Evolutionary conservation across 2,797 vertebrate species (phyloP), one percentile per base, ranked within the genome.

Genomic region (Novumbra hubbsi): DNA sequence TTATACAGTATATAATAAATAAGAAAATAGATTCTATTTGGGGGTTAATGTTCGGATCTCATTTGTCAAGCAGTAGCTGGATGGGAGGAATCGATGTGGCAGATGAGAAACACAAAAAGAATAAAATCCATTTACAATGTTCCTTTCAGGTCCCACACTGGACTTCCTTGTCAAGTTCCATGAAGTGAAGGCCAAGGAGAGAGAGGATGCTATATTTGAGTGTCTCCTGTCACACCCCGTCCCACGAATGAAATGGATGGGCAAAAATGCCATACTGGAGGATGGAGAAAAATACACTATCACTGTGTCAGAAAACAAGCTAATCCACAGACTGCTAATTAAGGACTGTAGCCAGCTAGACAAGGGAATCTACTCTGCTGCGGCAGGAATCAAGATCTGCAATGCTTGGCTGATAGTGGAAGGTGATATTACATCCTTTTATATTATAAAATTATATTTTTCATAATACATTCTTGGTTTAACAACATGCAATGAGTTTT

Each of bases 331-430:
- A 75, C 92, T 97, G 81, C n/a, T 92, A 57, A 85, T 96, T 70
- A 94, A 73, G 65, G 91, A 92, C 0, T 88, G 85, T 55, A 74
- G 2, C 1, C 77, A 81, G 72, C 79, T 85, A 52, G 96, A 96
- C 87, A 94, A 85, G 0, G 95, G 95, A n/a, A 92, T 95, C 83
- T 97, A 96, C 60, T 90, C 93, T 0, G 92, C 94, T 0, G 81
- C 88, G 60, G 89, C 85, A 0, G 94, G 95, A 5, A 89, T 88
- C 15, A 85, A 87, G 0, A 81, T 90, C 76, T 95, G 94, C 71
- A 95, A 91, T 0, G 95, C 95, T 76, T 95, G 94, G 94, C 93
- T 97, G 27, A 78, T 94, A 11, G 92, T 96, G 8, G 92, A 94
- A 89, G 85, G 96, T 97, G 87, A 91, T 16, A 65, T 30, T 17